These are phyloP conservation scores for Leontopithecus rosalia DNA, from an alignment of 2,797 vertebrate genomes.

Conservation along the genomic window DNA sequence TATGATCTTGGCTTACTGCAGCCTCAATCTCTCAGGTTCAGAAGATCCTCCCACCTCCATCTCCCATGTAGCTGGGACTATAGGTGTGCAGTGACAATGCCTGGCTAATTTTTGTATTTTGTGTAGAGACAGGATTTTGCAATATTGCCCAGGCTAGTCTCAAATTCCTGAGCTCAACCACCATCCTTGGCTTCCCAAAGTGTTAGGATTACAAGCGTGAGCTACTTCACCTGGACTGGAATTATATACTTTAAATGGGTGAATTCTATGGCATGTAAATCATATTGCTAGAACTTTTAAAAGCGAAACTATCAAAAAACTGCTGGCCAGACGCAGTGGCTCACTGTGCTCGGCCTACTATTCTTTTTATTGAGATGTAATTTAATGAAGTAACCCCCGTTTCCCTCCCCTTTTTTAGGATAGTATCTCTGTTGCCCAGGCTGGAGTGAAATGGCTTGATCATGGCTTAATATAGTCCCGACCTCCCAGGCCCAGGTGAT, in stretches of 20 bases:
- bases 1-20: neutral
- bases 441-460: neutral
- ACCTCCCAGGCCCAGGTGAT: neutral
- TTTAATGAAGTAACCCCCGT: neutral
- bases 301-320: neutral
- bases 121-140: neutral
- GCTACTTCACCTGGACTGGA: neutral
- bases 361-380: neutral
- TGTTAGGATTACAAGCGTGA: neutral
- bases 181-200: neutral
- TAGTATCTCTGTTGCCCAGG: neutral
- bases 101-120: neutral
- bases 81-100: neutral
- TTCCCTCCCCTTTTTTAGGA: neutral
- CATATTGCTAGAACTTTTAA: neutral
- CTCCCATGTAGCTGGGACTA: neutral
- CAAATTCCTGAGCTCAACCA: neutral
- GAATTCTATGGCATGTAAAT: neutral
- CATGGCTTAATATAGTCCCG: neutral
- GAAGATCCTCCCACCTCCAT: neutral
- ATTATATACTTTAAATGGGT: neutral
- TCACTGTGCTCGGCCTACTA: neutral
- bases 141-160: neutral
- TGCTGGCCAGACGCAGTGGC: fast-evolving
- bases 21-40: neutral